A percentile compares a stretch with the other conserved stretches of the same genome.
These are phyloP conservation scores for Chaetogeoica ovagalla DNA, from an alignment of 2,888 invertebrate genomes.

Conservation along the genomic window DNA sequence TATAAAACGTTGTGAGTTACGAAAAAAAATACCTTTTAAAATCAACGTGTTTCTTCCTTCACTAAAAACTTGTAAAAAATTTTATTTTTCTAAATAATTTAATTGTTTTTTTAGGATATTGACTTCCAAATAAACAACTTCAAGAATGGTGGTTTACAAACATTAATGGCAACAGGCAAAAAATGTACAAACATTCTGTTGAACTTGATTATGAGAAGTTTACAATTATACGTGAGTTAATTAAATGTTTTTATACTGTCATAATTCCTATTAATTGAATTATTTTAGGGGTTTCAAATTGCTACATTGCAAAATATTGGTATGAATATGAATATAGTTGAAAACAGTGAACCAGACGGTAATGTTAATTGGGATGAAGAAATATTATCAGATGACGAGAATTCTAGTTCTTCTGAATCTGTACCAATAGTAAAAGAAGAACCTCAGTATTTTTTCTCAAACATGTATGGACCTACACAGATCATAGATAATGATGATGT, in stretches of 20 bases:
- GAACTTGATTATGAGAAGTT: slow-evolving; percentile 6
- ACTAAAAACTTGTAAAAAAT: neutral
- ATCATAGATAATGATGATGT: neutral
- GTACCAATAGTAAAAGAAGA: neutral
- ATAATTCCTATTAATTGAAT: neutral
- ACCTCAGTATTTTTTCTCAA: slow-evolving; percentile 25
- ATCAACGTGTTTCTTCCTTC: no score
- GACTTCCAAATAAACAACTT: slow-evolving; percentile 28
- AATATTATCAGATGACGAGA: neutral
- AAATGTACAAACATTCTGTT: slow-evolving; percentile 34
- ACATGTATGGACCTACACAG: slow-evolving; percentile 23
- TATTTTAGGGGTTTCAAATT: slow-evolving; percentile 26
- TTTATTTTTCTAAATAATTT: neutral
- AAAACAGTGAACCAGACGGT: slow-evolving; percentile 37
- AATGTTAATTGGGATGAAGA: slow-evolving; percentile 34
- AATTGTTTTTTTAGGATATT: slow-evolving; percentile 26
- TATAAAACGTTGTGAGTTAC: neutral
- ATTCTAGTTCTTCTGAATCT: slow-evolving; percentile 24
- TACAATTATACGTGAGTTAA: slow-evolving; percentile 34
- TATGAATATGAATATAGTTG: neutral
- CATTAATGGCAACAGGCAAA: slow-evolving; percentile 44
- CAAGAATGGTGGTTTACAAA: slow-evolving; percentile 30
- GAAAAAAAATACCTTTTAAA: no score
- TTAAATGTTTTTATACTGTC: neutral
- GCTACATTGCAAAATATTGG: slow-evolving; percentile 25